Conservation (phyloP, 1,140 invertebrate genomes). For the Lucilia cuprina region DNA sequence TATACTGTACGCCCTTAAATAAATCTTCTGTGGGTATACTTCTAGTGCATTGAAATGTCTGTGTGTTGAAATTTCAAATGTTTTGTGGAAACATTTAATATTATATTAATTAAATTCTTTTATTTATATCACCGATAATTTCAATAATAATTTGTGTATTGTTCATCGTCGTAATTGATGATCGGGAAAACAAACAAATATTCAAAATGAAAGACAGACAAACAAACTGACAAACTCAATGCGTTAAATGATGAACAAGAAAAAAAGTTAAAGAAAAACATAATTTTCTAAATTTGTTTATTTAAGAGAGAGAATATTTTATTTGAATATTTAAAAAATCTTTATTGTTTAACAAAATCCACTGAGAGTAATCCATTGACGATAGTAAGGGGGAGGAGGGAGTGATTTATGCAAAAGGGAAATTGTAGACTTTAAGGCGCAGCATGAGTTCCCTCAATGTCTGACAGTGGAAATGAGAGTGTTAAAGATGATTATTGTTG, state of each 20-base stretch:
- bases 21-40: too few relatives aligned
- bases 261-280: neutral
- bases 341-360: neutral
- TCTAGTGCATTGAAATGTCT: neutral
- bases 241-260: neutral
- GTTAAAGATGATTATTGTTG: neutral
- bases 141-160: too few relatives aligned
- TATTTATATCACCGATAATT: neutral
- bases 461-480: slow-evolving; percentile 18
- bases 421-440: slow-evolving; percentile 24
- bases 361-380: neutral
- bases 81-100: slow-evolving; percentile 12
- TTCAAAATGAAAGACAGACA: neutral
- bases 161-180: neutral
- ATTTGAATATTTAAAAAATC: neutral
- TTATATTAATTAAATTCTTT: neutral
- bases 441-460: slow-evolving; percentile 34
- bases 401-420: slow-evolving; percentile 32
- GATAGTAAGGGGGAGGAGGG: neutral
- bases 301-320: neutral
- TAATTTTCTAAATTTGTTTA: neutral
- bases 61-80: neutral
- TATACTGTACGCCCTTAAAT: too few relatives aligned
- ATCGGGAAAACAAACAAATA: neutral
- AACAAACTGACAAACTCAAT: neutral